Conservation (phyloP, 2,113 vertebrate genomes). For the Tichodroma muraria region DNA sequence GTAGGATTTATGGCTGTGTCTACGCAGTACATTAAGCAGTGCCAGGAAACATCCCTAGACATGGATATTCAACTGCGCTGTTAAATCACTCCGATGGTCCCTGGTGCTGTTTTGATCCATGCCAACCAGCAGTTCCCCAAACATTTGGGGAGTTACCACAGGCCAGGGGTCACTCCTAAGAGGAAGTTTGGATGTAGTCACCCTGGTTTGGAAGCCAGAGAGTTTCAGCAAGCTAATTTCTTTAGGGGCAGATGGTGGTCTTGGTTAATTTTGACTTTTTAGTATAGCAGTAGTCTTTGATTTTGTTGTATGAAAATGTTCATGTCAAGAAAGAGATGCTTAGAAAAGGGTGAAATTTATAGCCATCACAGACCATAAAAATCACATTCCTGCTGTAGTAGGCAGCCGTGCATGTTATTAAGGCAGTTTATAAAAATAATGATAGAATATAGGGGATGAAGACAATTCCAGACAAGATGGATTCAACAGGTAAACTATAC, state of each 20-base stretch:
- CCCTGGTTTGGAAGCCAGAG: neutral
- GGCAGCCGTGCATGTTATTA: neutral
- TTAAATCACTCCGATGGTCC: neutral
- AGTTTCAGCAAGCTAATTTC: neutral
- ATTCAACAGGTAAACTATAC: neutral
- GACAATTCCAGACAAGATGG: neutral
- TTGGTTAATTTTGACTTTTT: neutral
- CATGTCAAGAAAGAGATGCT: neutral
- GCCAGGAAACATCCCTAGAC: neutral
- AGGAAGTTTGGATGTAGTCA: neutral
- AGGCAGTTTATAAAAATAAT: neutral
- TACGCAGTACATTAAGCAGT: neutral
- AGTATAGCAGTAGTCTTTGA: neutral
- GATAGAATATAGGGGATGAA: neutral
- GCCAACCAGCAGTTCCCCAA: neutral
- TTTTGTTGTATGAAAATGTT: neutral
- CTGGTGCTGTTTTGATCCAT: neutral
- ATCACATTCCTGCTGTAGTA: neutral
- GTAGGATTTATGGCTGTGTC: neutral
- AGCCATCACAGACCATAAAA: neutral
- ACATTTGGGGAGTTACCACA: neutral
- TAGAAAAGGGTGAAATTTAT: neutral
- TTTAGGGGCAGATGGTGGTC: neutral
- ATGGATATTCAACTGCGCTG: rapidly evolving
- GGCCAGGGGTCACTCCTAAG: neutral